Base-by-base conservation (phyloP, 2,113 vertebrate genomes). In the Thermophis baileyi region DNA sequence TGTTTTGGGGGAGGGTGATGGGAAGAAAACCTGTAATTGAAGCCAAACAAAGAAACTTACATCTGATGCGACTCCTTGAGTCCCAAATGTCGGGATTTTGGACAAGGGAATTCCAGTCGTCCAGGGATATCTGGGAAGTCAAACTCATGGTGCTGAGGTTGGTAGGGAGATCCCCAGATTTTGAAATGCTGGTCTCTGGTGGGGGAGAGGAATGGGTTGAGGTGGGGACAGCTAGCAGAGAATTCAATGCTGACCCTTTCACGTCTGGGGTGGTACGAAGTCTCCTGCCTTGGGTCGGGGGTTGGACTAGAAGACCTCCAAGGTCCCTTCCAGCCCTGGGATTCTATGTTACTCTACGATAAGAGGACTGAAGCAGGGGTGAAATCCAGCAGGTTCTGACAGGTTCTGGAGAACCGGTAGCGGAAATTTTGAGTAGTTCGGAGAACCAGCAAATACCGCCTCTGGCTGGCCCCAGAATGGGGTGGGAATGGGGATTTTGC, bases 81-180 rank as follows among this genome's bases (percentile, higher is more conserved):
- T 63, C 55, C 49, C n/a, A 16, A 6, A 51, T 0, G 3, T 89
- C 40, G 0, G 35, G 8, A n/a, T 51, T 69, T 18, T 69, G 55
- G 35, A 54, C 3, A 14, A 47, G 3, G 2, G 2, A 0, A 6
- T 40, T 53, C 93, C 88, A 94, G 1, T 94, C 55, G 1, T 94
- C 91, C 81, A 94, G 14, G 3, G 47, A 87, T 0, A 94, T 18
- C 50, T 94, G 93, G 40, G 93, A 92, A 6, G 93, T 74, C 40
- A 94, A 55, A 20, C 88, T 87, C 8, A 92, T 55, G 40, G 93
- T 92, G 85, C 93, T 94, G 74, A 92, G 1, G 44, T 89, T 94
- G 12, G 1, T 1, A 3, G 81, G 55, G 20, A 55, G 49, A 4
- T n/a, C 9, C n/a, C 1, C 0, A 0, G 3, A 0, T 4, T 6